Evolutionary conservation across 2,888 invertebrate genomes (phyloP), one percentile per base, ranked within the genome.

Genomic region (Monoplex corrugatus): DNA sequence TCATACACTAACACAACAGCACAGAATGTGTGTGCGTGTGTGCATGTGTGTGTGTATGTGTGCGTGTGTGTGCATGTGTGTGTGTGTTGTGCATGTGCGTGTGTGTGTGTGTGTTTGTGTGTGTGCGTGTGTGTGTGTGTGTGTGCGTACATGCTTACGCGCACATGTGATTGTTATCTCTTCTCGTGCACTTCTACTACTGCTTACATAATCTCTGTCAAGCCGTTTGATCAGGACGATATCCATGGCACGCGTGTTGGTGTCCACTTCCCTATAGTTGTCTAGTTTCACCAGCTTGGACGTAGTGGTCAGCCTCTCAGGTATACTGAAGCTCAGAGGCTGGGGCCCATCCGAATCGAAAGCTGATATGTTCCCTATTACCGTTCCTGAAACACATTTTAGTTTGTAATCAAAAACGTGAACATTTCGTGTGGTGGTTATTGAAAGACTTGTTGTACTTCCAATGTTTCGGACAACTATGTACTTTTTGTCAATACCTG

Each of bases 151-250:
- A n/a, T n/a, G n/a, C n/a, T n/a, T n/a, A n/a, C n/a, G n/a, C n/a
- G n/a, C n/a, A n/a, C n/a, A n/a, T n/a, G n/a, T n/a, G n/a, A n/a
- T n/a, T n/a, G n/a, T n/a, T n/a, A n/a, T n/a, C n/a, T n/a, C n/a
- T n/a, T n/a, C n/a, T n/a, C n/a, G n/a, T n/a, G n/a, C n/a, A n/a
- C n/a, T n/a, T n/a, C n/a, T n/a, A n/a, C n/a, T n/a, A 32, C 32
- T 50, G 90, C 93, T 91, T 89, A 94, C 93, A 87, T 89, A 92
- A 89, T 95, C 95, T 87, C 95, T 92, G 89, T 95, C 94, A 10
- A 95, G 91, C 19, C 86, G 45, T 63, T 90, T 75, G 16, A 90
- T 93, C 13, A 95, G 92, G n/a, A 93, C 91, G 50, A 95, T 93
- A 90, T 94, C 92, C 23, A 94, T 94, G 38, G 89, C 89, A 87